Percentiles rank a stretch among this genome's conserved stretches.
Conservation (phyloP, 1,140 invertebrate species). For the Cyclargus thomasi region DNA sequence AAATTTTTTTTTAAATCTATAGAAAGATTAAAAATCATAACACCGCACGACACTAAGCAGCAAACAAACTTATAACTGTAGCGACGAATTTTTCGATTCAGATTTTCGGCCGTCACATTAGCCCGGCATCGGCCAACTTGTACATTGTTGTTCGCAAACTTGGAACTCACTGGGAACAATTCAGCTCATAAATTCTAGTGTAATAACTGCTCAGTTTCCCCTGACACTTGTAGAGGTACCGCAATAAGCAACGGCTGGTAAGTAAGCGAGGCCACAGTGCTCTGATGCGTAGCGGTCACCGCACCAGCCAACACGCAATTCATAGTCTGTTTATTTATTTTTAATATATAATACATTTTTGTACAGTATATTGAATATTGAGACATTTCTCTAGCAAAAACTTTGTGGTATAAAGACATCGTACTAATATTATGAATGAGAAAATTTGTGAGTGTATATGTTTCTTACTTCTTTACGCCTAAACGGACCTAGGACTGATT, state of each 20-base stretch:
- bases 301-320: no score
- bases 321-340: no score
- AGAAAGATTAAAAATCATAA: not conserved
- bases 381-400: no score
- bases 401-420: no score
- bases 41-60: not conserved
- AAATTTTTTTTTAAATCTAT: no score
- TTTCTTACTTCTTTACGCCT: no score
- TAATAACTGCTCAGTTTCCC: slow-evolving; percentile 70
- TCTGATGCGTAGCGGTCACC: no score
- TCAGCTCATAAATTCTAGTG: slow-evolving; percentile 65
- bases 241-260: slow-evolving; percentile 49
- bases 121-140: slow-evolving; percentile 53
- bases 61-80: not conserved
- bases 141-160: slow-evolving; percentile 69
- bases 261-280: slow-evolving; percentile 18
- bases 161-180: slow-evolving; percentile 57
- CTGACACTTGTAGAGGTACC: slow-evolving; percentile 63
- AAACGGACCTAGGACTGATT: no score
- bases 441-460: no score
- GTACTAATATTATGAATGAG: no score
- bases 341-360: no score
- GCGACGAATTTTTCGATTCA: slow-evolving; percentile 42
- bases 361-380: no score
- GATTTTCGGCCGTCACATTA: slow-evolving; percentile 56